Evolutionary conservation across 2,113 vertebrate species (phyloP), one percentile per base, ranked within the genome.

Genomic region (Platysteira castanea): DNA sequence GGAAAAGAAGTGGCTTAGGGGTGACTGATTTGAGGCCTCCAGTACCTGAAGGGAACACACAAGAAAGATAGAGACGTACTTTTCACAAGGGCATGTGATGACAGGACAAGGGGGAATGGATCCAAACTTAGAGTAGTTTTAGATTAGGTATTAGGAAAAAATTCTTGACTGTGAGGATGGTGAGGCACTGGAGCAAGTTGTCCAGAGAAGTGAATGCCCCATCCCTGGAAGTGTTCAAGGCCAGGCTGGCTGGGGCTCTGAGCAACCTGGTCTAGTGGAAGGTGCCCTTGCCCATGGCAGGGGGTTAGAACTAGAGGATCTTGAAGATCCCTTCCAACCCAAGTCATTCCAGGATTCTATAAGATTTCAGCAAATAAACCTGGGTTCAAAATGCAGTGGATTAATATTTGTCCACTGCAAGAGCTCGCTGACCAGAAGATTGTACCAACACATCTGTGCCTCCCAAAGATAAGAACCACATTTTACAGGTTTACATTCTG

Each of bases 391-490:
- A 46, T 28, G 41, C 49, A 19, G 44, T 10, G 28, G 33, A 10
- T 65, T 49, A 13, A 4, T 23, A 27, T 9, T 46, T 39, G 35
- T 28, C 13, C 30, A 4, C 52, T 26, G 42, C 6, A 3, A n/a
- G 37, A 57, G 31, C 28, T 76, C 9, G 18, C 37, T 60, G 41
- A 10, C 15, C 6, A 4, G 41, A 41, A 37, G n/a, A 23, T 4
- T 10, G 9, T 28, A 15, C 54, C 61, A 64, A 52, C 18, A 4
- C 18, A 33, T 47, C n/a, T 13, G 28, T 33, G 77, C 33, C 59
- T 78, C 20, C 28, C 26, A 50, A 22, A 67, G 41, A 42, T 6
- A 27, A 44, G 24, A 24, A 16, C 39, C 0, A 0, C 13, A 1
- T 54, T 57, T 49, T 56, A 11, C 18, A 15, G 24, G 23, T 59